Percentiles rank a stretch among this genome's conserved stretches.
Conservation (phyloP, 1,140 invertebrate species). For the Aphelenchoides besseyi region DNA sequence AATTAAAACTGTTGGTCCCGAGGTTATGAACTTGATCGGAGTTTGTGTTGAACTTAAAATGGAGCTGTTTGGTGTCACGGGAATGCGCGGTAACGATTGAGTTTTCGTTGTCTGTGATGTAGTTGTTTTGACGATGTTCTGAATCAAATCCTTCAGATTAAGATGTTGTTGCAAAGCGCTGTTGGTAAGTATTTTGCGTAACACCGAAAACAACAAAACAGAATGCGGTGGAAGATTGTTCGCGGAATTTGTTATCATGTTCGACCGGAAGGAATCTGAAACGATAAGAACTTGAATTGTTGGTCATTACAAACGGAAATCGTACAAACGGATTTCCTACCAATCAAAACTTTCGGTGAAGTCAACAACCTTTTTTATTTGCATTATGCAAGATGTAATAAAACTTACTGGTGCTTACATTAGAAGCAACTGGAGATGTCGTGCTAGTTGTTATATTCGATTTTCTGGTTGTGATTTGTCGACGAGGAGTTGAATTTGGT, state of each 20-base stretch:
- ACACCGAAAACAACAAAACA: not conserved
- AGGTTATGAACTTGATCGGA: not conserved
- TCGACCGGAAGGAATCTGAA: not conserved
- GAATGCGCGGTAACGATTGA: not conserved
- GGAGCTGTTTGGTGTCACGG: not conserved
- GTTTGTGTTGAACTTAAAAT: not conserved
- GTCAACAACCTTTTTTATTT: not conserved
- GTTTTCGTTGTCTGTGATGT: not conserved
- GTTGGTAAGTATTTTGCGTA: conserved; percentile 13
- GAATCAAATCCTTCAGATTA: conserved; percentile 6
- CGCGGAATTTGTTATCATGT: not conserved
- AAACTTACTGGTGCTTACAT: no score
- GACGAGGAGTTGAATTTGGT: no score
- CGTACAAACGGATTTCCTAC: not conserved
- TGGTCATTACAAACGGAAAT: not conserved
- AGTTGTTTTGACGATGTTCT: not conserved
- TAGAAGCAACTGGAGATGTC: no score
- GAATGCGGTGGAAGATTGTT: not conserved
- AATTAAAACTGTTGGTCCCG: not conserved
- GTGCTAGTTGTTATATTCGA: no score
- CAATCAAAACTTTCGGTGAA: not conserved
- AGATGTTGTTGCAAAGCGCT: not conserved
- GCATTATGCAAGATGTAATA: no score
- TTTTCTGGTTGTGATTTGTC: no score
- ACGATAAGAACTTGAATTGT: no score